Conservation (phyloP, 2,113 vertebrate genomes). For the Gallinago paraguaiae region DNA sequence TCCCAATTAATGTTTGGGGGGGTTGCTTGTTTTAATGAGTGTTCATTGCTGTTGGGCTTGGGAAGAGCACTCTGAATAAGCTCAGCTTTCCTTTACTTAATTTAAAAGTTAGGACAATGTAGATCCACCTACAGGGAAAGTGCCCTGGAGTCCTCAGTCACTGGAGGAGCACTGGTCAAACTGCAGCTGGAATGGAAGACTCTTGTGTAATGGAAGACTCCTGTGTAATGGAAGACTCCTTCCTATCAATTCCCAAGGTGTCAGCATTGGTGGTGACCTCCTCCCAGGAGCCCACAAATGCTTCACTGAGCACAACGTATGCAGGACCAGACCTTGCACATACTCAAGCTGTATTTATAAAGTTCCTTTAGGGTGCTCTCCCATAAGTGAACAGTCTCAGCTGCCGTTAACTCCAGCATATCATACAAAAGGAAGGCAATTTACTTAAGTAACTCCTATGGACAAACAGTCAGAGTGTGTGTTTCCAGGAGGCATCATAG, state of each 20-base stretch:
- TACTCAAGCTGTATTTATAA: accelerated
- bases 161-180: neutral
- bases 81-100: neutral
- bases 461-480: neutral
- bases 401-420: neutral
- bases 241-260: neutral
- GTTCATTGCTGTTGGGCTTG: neutral
- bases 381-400: neutral
- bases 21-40: neutral
- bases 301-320: accelerated
- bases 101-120: neutral
- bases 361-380: neutral
- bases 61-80: neutral
- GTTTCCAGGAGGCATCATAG: neutral
- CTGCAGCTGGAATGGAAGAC: neutral
- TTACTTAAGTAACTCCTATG: neutral
- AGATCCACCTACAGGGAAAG: neutral
- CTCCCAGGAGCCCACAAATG: neutral
- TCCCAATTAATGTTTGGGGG: neutral
- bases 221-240: neutral
- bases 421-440: neutral
- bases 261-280: accelerated
- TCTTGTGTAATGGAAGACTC: neutral
- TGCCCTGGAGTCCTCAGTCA: neutral
- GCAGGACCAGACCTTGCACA: neutral